These are phyloP conservation scores for Cyclargus thomasi DNA, from an alignment of 1,140 invertebrate genomes.

Conservation along the genomic window DNA sequence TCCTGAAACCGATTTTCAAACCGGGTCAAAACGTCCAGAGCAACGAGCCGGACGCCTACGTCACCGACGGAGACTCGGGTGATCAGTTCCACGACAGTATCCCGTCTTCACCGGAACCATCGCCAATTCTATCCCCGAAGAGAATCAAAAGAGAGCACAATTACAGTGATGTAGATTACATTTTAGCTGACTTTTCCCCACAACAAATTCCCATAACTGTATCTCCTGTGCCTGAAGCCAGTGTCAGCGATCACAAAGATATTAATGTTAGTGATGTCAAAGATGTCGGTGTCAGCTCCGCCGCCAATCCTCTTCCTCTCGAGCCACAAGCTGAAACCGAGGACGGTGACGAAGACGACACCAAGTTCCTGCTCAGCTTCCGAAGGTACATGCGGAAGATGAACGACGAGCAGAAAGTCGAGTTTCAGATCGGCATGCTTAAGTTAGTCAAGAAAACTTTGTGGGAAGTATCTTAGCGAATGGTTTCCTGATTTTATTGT, in stretches of 20 bases:
- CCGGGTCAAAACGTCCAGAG: background rate
- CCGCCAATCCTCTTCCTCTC: background rate
- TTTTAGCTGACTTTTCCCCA: too few species aligned
- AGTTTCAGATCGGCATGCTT: slow-evolving; percentile 11
- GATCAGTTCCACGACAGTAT: background rate
- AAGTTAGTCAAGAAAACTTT: slow-evolving; percentile 9
- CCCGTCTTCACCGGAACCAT: background rate
- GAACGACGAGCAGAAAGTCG: slow-evolving; percentile 2
- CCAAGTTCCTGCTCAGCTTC: slow-evolving; percentile 16
- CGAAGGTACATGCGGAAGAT: slow-evolving; percentile 11
- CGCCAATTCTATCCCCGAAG: background rate
- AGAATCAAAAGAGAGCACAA: background rate
- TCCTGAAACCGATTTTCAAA: background rate
- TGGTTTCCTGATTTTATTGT: background rate
- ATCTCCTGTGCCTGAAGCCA: too few species aligned
- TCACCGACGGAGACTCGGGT: background rate
- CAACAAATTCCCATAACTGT: too few species aligned
- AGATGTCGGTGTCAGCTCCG: background rate
- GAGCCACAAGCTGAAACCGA: background rate
- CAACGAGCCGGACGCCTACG: background rate
- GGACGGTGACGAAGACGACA: background rate
- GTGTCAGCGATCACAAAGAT: too few species aligned
- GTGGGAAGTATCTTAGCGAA: background rate
- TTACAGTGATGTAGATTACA: background rate
- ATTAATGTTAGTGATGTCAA: too few species aligned